These are phyloP conservation scores for Caprella mutica DNA, from an alignment of 2,888 invertebrate species.

Conservation along the genomic window DNA sequence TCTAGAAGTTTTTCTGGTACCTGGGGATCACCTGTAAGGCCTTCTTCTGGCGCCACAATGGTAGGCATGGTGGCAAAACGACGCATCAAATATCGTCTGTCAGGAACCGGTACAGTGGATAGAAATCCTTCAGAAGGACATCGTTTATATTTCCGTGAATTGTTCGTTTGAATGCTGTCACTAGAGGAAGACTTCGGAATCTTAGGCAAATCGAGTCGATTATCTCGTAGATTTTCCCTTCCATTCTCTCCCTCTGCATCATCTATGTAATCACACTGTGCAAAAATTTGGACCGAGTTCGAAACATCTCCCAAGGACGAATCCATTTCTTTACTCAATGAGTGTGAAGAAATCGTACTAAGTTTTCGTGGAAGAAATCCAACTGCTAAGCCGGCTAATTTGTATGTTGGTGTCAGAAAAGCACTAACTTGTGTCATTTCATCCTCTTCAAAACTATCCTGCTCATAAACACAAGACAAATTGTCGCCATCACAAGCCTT, in stretches of 20 bases:
- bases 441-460: constrained; percentile 31
- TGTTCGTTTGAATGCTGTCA: too few species aligned
- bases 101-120: too few species aligned
- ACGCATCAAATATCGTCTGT: not conserved
- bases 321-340: constrained; percentile 13
- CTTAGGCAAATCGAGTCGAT: too few species aligned
- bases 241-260: not conserved
- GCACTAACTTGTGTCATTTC: constrained; percentile 8
- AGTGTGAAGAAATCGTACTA: constrained; percentile 36
- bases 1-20: constrained; percentile 4
- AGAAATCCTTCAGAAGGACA: too few species aligned
- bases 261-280: not conserved
- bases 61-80: constrained; percentile 1
- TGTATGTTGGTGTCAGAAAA: constrained; percentile 13
- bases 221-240: too few species aligned
- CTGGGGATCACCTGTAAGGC: not conserved
- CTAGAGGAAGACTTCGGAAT: not conserved
- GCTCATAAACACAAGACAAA: constrained; percentile 31
- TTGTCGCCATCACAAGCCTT: constrained; percentile 21
- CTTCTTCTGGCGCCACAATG: constrained; percentile 4
- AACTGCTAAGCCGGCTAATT: constrained; percentile 19
- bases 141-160: not conserved
- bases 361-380: constrained; percentile 36
- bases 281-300: not conserved
- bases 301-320: not conserved